Conservation (phyloP, 2,797 vertebrate species). For the Clamator glandarius region DNA sequence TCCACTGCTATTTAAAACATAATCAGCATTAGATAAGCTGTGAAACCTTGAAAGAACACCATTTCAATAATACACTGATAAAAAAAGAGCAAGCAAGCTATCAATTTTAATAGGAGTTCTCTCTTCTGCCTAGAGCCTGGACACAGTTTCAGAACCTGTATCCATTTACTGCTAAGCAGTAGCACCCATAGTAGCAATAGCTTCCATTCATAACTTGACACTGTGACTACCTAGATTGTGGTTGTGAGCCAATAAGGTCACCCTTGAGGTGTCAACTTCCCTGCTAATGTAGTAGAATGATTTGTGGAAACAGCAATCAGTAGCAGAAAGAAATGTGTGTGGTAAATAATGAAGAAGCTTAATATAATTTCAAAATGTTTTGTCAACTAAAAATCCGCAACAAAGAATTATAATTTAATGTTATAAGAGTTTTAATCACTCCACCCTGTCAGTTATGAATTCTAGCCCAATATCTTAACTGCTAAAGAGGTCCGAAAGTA, state of each 20-base stretch:
- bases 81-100: constrained; percentile 54
- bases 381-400: not conserved
- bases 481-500: not conserved
- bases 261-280: not conserved
- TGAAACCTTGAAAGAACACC: constrained; percentile 74
- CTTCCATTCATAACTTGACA: constrained; percentile 35
- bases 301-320: not conserved
- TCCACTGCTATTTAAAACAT: constrained; percentile 73
- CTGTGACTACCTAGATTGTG: not conserved
- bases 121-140: constrained; percentile 40
- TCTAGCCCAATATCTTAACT: not conserved
- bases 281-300: not conserved
- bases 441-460: not conserved
- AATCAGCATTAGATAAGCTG: constrained; percentile 78
- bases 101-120: constrained; percentile 74
- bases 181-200: constrained; percentile 10
- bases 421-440: not conserved
- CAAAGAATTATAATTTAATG: not conserved
- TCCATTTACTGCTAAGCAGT: constrained; percentile 9
- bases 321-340: not conserved
- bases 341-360: not conserved
- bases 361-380: not conserved
- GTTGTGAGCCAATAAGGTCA: constrained; percentile 29
- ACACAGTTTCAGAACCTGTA: constrained; percentile 45
- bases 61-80: constrained; percentile 70